Evolutionary conservation across 2,888 invertebrate species (phyloP), one percentile per base, ranked within the genome.

Genomic region (Parnassius smintheus): DNA sequence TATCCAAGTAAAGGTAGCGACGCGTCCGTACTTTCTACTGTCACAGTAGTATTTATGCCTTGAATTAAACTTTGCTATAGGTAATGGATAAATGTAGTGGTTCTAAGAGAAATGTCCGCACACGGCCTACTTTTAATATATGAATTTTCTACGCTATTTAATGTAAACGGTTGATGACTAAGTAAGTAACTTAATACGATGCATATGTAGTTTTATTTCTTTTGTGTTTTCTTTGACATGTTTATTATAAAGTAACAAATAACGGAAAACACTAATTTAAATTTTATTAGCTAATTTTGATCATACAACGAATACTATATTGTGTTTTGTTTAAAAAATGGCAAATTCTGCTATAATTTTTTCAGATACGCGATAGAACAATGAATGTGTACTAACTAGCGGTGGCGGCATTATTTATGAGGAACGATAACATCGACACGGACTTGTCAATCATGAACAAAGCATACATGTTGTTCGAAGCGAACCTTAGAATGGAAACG

Each of bases 371-470:
- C 65, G 67, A 72, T 73, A 72, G 68, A 72, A 67, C 74, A 71
- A 80, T 91, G 89, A 90, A 91, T 89, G 83, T 86, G 81, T 81
- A 81, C 87, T 90, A 90, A 91, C 91, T 86, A 91, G 87, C 80
- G 71, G 83, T 86, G 86, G 86, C 86, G 82, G 82, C 77, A 82
- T 90, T 88, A 89, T 89, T 88, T 88, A 91, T 90, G 85, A 87
- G 79, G 79, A 74, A 75, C 76, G 88, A 88, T 88, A 83, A 81
- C 76, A 88, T 89, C 88, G 88, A 78, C 76, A 81, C 84, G 88
- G 84, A 89, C 91, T 91, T 91, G 91, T 91, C 91, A 88, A 88
- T 91, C 90, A 88, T 71, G 67, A 69, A 69, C 70, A 75, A 72
- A 72, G 74, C 76, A 67, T 64, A 77, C 75, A 78, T 75, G 79